phyloP scores from a whole-genome alignment of 2,113 vertebrate species.

The Centrocercus urophasianus region DNA sequence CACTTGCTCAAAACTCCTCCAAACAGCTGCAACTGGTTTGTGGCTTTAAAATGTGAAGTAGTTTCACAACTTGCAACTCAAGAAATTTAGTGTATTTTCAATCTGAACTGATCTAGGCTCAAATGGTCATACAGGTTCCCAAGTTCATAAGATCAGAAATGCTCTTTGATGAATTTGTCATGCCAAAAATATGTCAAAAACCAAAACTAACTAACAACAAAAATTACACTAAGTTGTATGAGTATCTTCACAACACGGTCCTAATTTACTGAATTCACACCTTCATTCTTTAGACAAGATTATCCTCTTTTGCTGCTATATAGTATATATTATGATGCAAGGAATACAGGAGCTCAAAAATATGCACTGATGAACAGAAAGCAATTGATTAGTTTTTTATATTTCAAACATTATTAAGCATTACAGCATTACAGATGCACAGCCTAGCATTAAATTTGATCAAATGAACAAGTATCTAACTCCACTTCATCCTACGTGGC shows the following conservation, averaged over 20 bases:
- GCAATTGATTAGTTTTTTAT: not conserved
- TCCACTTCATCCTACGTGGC: not conserved
- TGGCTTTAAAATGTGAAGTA: not conserved
- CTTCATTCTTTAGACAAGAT: not conserved
- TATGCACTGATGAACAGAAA: not conserved
- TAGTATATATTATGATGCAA: not conserved
- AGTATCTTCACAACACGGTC: not conserved
- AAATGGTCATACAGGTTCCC: fast-evolving
- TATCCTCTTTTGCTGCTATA: not conserved
- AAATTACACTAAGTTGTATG: fast-evolving
- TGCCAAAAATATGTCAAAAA: not conserved
- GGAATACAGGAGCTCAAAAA: not conserved
- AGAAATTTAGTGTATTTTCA: not conserved
- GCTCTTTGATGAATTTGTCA: not conserved
- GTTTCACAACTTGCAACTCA: not conserved
- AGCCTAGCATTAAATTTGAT: not conserved
- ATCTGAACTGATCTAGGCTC: not conserved
- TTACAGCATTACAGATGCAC: not conserved
- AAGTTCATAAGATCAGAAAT: not conserved
- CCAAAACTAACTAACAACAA: not conserved
- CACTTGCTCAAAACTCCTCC: not conserved
- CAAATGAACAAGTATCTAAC: not conserved
- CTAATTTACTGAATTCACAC: not conserved
- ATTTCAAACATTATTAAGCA: not conserved
- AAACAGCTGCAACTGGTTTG: not conserved